Base-by-base conservation (phyloP, 2,888 invertebrate genomes). In the Diogma glabrata region DNA sequence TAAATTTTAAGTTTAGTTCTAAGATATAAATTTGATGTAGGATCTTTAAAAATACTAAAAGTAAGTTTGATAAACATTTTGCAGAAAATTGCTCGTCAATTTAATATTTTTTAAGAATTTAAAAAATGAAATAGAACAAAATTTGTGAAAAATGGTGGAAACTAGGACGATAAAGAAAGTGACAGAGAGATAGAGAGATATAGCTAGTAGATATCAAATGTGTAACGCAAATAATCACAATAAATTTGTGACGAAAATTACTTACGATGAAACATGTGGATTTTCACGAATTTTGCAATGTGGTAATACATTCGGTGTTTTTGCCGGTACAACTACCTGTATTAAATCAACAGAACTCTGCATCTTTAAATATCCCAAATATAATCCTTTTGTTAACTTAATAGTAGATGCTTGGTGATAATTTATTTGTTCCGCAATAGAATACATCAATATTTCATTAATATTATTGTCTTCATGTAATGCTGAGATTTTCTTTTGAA, bases 341-440 rank as follows among this genome's bases (percentile, higher is more conserved):
- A 96, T 88, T 54, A 90, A 82, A 67, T 96, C 96, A 51, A 97
- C 91, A 2, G 95, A 94, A 58, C 92, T 92, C 66, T 93, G 91
- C 75, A 97, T 85, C 70, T 97, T 96, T 56, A 99, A 74, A 71
- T 96, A 99, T 33, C 95, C 92, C 58, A 99, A 73, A 72, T 99
- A 97, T 19, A 99, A 75, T 0, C 99, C 97, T 24, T 84, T 81
- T 2, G 84, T 77, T 47, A 97, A 71, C 60, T 85, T 86, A 51
- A 88, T 81, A 56, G 84, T 79, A 52, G 92, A 92, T 46, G 76
- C 74, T 67, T 79, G 78, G 60, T 79, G 77, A 56, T 78, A 79
- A 49, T 74, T 74, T 47, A 79, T 74, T 68, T 87, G 87, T 54
- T 86, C 92, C 60, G 87, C 84, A 54, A 95, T 84, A 19, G 90